phyloP scores from a whole-genome alignment of 2,888 invertebrate species.

The Tenthredo amoena region DNA sequence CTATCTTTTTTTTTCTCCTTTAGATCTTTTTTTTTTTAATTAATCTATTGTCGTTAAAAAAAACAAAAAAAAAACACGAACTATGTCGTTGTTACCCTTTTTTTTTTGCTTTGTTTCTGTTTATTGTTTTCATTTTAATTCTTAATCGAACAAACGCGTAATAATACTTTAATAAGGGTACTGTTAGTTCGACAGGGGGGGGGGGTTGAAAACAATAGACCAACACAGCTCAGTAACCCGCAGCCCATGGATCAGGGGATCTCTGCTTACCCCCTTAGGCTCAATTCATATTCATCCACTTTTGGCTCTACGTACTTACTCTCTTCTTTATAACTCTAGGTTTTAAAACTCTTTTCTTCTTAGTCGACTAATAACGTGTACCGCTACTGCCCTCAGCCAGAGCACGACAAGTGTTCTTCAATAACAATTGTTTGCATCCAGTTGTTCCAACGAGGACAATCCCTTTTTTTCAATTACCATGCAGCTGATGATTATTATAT shows the following conservation, averaged over 20 bases:
- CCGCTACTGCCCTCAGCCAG: neutral
- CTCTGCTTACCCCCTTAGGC: constrained; percentile 1
- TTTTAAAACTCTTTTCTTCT: neutral
- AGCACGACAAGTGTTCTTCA: neutral
- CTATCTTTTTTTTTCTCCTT: neutral
- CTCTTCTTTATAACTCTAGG: constrained; percentile 3
- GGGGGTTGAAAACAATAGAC: constrained; percentile 28
- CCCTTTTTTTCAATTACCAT: neutral
- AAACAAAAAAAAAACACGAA: neutral
- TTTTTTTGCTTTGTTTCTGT: neutral
- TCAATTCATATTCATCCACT: constrained; percentile 48
- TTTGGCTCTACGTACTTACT: neutral
- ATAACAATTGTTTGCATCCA: neutral
- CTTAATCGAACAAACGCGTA: constrained; percentile 1
- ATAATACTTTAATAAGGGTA: constrained; percentile 22
- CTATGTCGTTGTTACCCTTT: neutral
- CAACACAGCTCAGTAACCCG: constrained; percentile 24
- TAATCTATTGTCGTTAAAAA: neutral
- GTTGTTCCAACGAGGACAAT: neutral
- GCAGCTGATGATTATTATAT: neutral
- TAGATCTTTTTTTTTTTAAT: neutral
- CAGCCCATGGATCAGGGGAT: constrained; percentile 15
- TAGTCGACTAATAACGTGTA: constrained; percentile 5
- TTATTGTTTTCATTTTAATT: neutral
- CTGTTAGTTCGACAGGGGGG: neutral